Conservation (phyloP, 2,797 vertebrate species). For the Crocodylus rhombifer region DNA sequence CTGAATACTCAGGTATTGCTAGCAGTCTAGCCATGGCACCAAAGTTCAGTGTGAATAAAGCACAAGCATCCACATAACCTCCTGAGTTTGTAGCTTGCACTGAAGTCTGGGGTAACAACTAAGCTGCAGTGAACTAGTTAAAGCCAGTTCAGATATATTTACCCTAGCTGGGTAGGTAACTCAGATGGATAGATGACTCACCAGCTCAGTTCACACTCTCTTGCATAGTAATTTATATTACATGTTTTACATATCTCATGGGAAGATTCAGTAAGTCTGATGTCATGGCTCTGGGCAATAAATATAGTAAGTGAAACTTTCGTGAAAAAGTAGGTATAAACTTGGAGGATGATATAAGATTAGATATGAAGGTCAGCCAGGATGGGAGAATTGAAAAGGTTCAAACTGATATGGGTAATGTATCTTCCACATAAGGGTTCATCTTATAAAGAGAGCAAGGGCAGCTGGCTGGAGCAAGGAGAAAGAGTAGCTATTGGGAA, state of each 20-base stretch:
- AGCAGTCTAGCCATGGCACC: not conserved
- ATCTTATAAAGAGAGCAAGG: not conserved
- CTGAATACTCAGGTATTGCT: not conserved
- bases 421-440: not conserved
- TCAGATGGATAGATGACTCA: not conserved
- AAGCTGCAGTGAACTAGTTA: no score
- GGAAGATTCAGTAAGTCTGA: not conserved
- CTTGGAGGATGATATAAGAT: constrained; percentile 9
- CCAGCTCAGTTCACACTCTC: not conserved
- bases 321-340: not conserved
- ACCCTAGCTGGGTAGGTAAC: not conserved
- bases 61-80: no score
- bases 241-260: not conserved
- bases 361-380: not conserved
- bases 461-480: not conserved
- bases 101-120: not conserved
- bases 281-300: not conserved
- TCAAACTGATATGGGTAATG: not conserved
- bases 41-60: not conserved
- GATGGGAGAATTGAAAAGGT: not conserved
- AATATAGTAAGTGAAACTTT: not conserved
- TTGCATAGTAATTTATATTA: not conserved
- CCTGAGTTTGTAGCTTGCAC: not conserved
- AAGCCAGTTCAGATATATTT: no score
- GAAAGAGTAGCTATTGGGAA: not conserved